Base-by-base conservation (phyloP, 2,797 vertebrate genomes). In the Lacerta agilis region DNA sequence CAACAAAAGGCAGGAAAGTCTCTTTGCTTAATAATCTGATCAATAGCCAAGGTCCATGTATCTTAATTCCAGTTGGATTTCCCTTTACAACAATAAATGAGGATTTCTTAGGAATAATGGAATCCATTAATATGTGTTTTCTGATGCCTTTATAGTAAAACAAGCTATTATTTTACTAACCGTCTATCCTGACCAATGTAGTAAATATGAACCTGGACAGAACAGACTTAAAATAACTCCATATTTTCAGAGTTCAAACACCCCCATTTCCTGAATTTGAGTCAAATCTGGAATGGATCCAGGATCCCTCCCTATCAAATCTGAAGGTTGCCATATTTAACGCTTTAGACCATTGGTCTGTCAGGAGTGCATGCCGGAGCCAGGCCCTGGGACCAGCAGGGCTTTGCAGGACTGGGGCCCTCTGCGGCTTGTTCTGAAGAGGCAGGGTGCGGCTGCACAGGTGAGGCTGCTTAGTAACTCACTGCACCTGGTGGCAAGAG, bases 61-160 rank as follows among this genome's bases (percentile, higher is more conserved):
- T 87, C 88, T 94, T 23, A 1, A 87, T 88, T 90, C 87, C 83
- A 93, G 87, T 86, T 91, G 91, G 92, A 69, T 84, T 91, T 91
- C 83, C 83, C 89, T 90, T 41, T 90, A 82, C 45, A n/a, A 80
- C 94, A 92, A 94, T 92, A 93, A 93, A 95, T 93, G 90, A 89
- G 86, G 90, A 92, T 93, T 93, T 93, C 85, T 0, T 33, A 82
- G 90, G 87, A 93, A 93, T 93, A 93, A 93, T 73, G 86, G 45
- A 27, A 81, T 86, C 55, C 0, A 1, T 95, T 94, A 95, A 94
- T 95, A 93, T 93, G 93, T 90, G 61, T 49, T 67, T 86, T 23
- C 29, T 66, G 20, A n/a, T 17, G 45, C 49, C 45, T 89, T 45
- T 49, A 61, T 69, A 23, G 72, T 7, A 27, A 27, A 38, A 69